phyloP scores from a whole-genome alignment of 2,888 invertebrate species.

The Hypomecis punctinalis region DNA sequence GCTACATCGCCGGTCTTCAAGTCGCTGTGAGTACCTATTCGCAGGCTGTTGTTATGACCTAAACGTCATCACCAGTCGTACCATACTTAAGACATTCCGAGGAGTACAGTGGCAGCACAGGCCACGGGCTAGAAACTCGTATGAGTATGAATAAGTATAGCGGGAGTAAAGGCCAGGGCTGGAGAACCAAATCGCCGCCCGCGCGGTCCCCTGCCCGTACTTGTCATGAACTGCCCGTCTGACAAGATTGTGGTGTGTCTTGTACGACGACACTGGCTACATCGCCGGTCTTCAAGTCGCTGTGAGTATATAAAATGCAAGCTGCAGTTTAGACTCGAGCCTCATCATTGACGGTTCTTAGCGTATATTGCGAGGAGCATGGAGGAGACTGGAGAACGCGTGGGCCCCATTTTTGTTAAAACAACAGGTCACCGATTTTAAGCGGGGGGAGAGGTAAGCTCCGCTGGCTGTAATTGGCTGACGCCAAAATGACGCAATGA shows the following conservation, averaged over 20 bases:
- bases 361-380: no score
- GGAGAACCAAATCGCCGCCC: conserved; percentile 47
- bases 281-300: conserved; percentile 65
- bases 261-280: conserved; percentile 54
- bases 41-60: neutral
- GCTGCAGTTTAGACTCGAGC: neutral
- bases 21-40: conserved; percentile 61
- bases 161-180: conserved; percentile 49
- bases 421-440: no score
- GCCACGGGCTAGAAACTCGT: conserved; percentile 51
- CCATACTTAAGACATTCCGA: conserved; percentile 36
- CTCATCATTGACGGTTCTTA: no score
- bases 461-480: no score
- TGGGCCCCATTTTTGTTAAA: no score
- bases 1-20: conserved; percentile 61
- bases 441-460: no score
- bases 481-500: no score
- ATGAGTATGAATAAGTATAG: no score
- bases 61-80: no score
- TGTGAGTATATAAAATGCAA: conserved; percentile 56
- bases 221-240: conserved; percentile 57
- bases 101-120: conserved; percentile 36
- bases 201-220: conserved; percentile 43
- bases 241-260: conserved; percentile 56
- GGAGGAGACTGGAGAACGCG: conserved; percentile 55